Evolutionary conservation across 2,797 vertebrate genomes (phyloP), one percentile per base, ranked within the genome.

Genomic region (Pteronotus mesoamericanus): DNA sequence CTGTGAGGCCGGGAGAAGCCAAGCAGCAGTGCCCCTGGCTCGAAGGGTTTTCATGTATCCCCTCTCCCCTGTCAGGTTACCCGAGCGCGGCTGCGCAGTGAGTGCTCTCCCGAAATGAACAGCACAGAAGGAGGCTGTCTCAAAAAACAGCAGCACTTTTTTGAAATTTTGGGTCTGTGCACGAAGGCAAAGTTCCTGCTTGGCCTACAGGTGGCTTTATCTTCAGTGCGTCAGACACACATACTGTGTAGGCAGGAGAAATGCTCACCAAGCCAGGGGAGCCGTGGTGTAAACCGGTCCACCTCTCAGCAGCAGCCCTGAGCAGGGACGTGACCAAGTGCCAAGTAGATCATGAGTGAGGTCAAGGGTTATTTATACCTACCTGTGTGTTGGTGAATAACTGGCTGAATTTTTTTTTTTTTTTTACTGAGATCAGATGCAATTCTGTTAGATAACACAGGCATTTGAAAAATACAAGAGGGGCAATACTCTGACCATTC

Each of bases 381-480:
- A 19, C 46, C 24, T 91, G 22, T 72, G 24, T 82, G 9, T 51
- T 77, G 15, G 72, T 26, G 69, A 83, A 83, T 5, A 64, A 12
- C 21, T 51, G 68, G 22, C 14, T 74, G 19, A 61, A n/a, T n/a
- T n/a, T n/a, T n/a, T 61, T 21, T 51, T 44, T 51, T 51, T 37
- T 72, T 37, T 48, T 19, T 11, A 34, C 22, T 71, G 44, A 87
- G 37, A 61, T 29, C 1, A 6, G 82, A 24, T 69, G 3, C 39
- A 83, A 24, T 53, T 74, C 14, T 69, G 26, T 59, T 57, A 57
- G 48, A 39, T 72, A 66, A 53, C 3, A 77, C 24, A 51, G 69
- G 6, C 5, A 59, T 82, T 95, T 71, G 9, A 74, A 89, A 74
- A 92, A 59, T 72, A 77, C 32, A 46, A 29, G 69, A 80, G 79